Evolutionary conservation across 2,113 vertebrate genomes (phyloP).

Genomic region (Salminus brasiliensis): DNA sequence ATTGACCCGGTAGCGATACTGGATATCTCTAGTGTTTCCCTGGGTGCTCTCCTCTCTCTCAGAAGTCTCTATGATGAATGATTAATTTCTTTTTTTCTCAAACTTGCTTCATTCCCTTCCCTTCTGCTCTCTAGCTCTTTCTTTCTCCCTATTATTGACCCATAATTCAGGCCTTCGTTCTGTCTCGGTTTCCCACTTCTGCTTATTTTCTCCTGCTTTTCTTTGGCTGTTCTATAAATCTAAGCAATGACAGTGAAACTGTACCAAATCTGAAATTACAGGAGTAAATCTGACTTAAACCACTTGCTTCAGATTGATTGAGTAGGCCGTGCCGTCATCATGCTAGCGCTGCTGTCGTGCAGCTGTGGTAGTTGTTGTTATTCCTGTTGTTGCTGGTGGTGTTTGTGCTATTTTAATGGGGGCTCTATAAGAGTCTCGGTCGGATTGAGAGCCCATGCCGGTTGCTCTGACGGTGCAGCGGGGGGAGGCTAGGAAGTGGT

Average conservation of each 20-base stretch:
- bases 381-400: background rate
- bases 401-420: background rate
- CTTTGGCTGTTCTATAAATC: background rate
- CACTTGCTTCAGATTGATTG: constrained; percentile 1
- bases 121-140: background rate
- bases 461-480: background rate
- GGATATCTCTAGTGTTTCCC: too few species aligned
- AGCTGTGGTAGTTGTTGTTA: background rate
- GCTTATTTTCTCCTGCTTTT: background rate
- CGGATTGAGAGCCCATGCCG: background rate
- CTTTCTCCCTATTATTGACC: background rate
- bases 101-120: background rate
- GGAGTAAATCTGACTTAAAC: background rate
- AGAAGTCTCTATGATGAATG: too few species aligned
- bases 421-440: background rate
- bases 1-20: too few species aligned
- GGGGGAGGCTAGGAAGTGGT: constrained; percentile 17
- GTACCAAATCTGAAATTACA: background rate
- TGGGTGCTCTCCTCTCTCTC: too few species aligned
- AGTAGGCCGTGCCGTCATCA: background rate
- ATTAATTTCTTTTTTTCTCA: too few species aligned
- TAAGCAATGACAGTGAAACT: background rate
- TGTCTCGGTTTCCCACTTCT: background rate
- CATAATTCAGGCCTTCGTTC: background rate
- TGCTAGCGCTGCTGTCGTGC: background rate